Percentiles rank a stretch among this genome's conserved stretches.
phyloP scores from a whole-genome alignment of 1,140 invertebrate species.

The Orius laevigatus region DNA sequence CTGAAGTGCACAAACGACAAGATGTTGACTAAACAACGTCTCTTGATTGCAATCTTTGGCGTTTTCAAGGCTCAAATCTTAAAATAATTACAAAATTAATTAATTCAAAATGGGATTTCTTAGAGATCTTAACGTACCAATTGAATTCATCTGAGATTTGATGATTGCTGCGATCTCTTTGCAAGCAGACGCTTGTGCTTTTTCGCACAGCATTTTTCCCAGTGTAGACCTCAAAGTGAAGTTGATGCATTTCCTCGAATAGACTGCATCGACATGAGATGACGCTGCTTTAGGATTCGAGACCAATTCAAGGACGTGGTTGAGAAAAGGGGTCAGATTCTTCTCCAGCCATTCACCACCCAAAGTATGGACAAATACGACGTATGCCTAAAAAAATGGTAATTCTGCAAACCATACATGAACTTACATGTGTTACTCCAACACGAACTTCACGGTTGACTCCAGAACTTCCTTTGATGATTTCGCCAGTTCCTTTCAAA shows the following conservation, averaged over 20 bases:
- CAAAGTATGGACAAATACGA: conserved; percentile 82
- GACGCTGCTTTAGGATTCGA: conserved; percentile 85
- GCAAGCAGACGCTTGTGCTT: conserved; percentile 86
- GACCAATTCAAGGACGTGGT: conserved; percentile 81
- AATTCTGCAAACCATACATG: conserved; percentile 3
- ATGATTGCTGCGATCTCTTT: conserved; percentile 88
- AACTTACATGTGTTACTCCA: conserved; percentile 77
- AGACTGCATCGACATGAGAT: conserved; percentile 93
- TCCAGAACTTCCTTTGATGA: conserved; percentile 84
- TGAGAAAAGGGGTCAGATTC: conserved; percentile 69
- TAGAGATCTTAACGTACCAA: conserved; percentile 36
- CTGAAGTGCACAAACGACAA: conserved; percentile 84
- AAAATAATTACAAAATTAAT: not conserved
- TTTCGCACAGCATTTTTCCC: conserved; percentile 88
- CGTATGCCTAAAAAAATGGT: conserved; percentile 59
- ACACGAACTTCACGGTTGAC: conserved; percentile 91
- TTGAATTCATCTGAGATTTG: conserved; percentile 86
- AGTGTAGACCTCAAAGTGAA: conserved; percentile 79
- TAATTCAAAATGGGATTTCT: not conserved
- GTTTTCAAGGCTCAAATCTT: conserved; percentile 75
- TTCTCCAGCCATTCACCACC: conserved; percentile 88
- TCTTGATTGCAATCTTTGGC: conserved; percentile 79
- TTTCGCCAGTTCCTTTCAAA: conserved; percentile 85
- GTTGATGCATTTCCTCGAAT: conserved; percentile 91
- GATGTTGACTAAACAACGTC: conserved; percentile 82